Conservation (phyloP, 2,113 vertebrate species). For the Steatornis caripensis region DNA sequence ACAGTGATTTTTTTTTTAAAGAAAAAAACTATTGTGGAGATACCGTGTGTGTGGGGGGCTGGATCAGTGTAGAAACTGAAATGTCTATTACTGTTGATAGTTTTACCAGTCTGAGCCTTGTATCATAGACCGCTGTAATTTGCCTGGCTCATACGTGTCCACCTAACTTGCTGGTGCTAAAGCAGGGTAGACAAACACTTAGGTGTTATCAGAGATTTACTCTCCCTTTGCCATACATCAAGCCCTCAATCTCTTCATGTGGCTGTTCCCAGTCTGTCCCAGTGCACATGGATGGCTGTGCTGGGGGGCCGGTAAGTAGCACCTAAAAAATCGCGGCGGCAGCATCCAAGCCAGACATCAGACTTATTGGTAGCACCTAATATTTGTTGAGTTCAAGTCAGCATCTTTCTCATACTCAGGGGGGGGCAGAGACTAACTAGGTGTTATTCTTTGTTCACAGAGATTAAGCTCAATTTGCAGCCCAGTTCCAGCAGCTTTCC, state of each 20-base stretch:
- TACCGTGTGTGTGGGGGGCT: neutral
- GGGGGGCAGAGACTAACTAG: neutral
- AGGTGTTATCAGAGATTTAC: neutral
- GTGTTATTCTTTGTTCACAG: conserved; percentile 21
- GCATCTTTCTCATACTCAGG: neutral
- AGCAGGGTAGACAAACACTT: neutral
- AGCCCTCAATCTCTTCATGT: neutral
- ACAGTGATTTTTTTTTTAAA: neutral
- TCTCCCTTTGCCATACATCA: neutral
- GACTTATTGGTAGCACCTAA: neutral
- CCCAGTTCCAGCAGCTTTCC: conserved; percentile 20
- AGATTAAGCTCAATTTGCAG: neutral
- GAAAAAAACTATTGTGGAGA: neutral
- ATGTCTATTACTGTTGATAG: neutral
- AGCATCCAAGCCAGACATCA: neutral
- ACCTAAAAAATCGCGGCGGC: neutral
- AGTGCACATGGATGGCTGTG: neutral
- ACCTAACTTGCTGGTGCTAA: neutral
- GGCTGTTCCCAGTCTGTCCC: neutral
- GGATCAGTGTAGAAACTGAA: neutral
- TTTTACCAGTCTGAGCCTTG: neutral
- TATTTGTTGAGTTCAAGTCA: neutral
- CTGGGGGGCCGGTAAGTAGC: accelerated
- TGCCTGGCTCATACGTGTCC: neutral
- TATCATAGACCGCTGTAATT: neutral